Evolutionary conservation across 2,113 vertebrate genomes (phyloP).

Genomic region (Microtus pennsylvanicus): DNA sequence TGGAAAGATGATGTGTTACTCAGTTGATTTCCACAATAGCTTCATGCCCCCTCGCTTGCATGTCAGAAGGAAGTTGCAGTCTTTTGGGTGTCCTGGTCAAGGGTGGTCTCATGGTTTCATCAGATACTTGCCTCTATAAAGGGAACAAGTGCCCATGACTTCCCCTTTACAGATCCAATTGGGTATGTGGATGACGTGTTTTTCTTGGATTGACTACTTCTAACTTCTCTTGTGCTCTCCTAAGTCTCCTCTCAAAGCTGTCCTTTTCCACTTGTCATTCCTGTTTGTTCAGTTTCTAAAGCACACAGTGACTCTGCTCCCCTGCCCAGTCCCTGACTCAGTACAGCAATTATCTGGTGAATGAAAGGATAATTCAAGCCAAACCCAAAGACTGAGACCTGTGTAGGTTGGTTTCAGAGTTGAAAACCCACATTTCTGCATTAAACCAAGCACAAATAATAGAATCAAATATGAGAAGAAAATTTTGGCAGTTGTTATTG

Average conservation of each 20-base stretch:
- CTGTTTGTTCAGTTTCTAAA: background rate
- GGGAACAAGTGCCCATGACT: background rate
- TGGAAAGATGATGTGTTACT: background rate
- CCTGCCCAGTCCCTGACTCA: background rate
- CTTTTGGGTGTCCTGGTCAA: background rate
- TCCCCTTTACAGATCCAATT: background rate
- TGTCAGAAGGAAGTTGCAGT: background rate
- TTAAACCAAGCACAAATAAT: background rate
- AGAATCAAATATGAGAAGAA: slow-evolving; percentile 24
- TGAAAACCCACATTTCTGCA: background rate
- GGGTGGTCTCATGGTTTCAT: background rate
- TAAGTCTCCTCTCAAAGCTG: background rate
- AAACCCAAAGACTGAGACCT: background rate
- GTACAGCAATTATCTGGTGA: background rate
- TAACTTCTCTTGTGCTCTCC: background rate
- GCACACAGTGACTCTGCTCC: background rate
- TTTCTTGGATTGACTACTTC: background rate
- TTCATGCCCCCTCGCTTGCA: background rate
- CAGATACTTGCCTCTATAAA: background rate
- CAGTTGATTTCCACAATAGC: background rate
- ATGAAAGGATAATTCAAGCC: no score
- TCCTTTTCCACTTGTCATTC: background rate
- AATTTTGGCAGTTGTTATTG: background rate
- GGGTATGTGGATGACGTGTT: background rate
- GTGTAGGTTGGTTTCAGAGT: background rate